Evolutionary conservation across 2,888 invertebrate species (phyloP), one percentile per base, ranked within the genome.

Genomic region (Drosophila affinis): DNA sequence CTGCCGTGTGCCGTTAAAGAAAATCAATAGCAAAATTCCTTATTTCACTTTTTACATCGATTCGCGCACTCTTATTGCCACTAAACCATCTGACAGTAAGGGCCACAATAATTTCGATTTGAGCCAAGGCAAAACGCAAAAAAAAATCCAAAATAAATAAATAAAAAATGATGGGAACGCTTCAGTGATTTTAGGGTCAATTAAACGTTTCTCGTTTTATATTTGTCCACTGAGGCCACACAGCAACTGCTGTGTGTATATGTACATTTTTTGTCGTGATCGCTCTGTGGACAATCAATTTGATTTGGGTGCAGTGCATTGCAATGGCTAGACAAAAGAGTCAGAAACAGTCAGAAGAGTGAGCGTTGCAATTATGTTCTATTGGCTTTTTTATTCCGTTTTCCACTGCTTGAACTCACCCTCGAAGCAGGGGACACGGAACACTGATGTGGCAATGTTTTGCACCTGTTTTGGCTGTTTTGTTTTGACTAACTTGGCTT

Each of bases 171-270:
- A 49, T 65, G 54, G 39, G 14, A 71, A 87, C 79, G 90, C 87
- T 76, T 84, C 76, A 89, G 62, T 64, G 76, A 75, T 72, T 90
- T 89, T 89, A 79, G 77, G 86, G 79, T 81, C 89, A 89, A 89
- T 83, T 90, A 83, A 87, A 89, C 54, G 77, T 62, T 77, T 64
- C 64, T 70, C 59, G 74, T 58, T 86, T 88, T 82, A 68, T 77
- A 57, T 79, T 77, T 85, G 77, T 45, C 70, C 88, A 77, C 53
- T 76, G 76, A 70, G 61, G 72, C 12, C 34, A 12, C 34, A 68
- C 57, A 62, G 55, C 52, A 53, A 60, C 63, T 34, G 24, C 21
- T n/a, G 46, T 53, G 46, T 57, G 21, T 21, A 21, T 18, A 2
- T 18, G n/a, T n/a, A n/a, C n/a, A 10, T 34, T 2, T 60, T 52